A percentile compares a stretch with the other conserved stretches of the same genome.
Evolutionary conservation across 2,113 vertebrate species (phyloP).

Genomic region (Copsychus sechellarum): DNA sequence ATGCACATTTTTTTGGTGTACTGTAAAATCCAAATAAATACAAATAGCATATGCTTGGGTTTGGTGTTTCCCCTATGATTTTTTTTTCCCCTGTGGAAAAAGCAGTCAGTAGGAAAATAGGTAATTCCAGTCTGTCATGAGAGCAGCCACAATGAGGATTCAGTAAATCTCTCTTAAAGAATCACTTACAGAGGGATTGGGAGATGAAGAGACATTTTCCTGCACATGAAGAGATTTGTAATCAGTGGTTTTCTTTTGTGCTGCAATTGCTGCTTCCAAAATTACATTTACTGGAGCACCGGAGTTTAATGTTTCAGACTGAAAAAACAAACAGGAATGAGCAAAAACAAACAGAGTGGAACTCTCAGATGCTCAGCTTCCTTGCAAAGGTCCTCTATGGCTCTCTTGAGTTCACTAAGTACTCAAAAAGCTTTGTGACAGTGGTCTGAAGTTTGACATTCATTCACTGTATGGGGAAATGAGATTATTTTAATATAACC

Average conservation of each 20-base stretch:
- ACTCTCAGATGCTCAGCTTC: slow-evolving; percentile 47
- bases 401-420: slow-evolving; percentile 31
- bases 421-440: neutral
- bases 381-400: neutral
- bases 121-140: neutral
- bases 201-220: neutral
- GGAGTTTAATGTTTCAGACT: slow-evolving; percentile 16
- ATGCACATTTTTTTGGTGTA: neutral
- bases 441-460: neutral
- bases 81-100: neutral
- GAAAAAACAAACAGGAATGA: slow-evolving; percentile 32
- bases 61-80: neutral
- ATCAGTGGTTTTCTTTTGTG: slow-evolving; percentile 17
- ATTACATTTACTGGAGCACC: slow-evolving; percentile 2
- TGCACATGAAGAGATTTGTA: neutral
- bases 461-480: neutral
- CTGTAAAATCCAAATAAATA: slow-evolving; percentile 30
- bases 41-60: neutral
- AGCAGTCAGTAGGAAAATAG: neutral
- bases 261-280: neutral
- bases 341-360: slow-evolving; percentile 1
- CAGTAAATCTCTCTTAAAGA: slow-evolving; percentile 18
- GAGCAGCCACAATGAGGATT: slow-evolving; percentile 8
- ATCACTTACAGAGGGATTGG: neutral
- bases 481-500: slow-evolving; percentile 32